A percentile compares a stretch with the other conserved stretches of the same genome.
Evolutionary conservation across 2,888 invertebrate genomes (phyloP).

Genomic region (Erynnis tages): DNA sequence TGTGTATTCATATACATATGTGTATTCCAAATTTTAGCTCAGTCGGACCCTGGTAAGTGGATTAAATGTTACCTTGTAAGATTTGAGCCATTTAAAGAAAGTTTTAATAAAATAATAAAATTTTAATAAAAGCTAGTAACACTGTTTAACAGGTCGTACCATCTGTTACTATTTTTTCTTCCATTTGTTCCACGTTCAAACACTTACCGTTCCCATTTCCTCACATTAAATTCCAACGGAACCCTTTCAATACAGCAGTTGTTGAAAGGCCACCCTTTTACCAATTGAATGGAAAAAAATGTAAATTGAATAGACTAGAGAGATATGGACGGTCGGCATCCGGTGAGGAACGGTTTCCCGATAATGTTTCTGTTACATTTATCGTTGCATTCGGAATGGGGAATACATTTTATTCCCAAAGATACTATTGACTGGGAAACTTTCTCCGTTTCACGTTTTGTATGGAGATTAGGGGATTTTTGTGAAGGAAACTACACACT

Average conservation of each 20-base stretch:
- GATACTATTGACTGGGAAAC: neutral
- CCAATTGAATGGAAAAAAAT: slow-evolving; percentile 44
- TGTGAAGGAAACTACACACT: too few relatives aligned
- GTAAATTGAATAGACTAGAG: slow-evolving; percentile 41
- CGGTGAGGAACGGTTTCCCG: slow-evolving; percentile 2
- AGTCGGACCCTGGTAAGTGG: too few relatives aligned
- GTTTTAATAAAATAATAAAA: too few relatives aligned
- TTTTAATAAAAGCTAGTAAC: too few relatives aligned
- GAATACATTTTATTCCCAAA: slow-evolving; percentile 4
- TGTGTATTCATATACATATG: too few relatives aligned
- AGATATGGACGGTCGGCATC: slow-evolving; percentile 36
- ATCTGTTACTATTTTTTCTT: neutral
- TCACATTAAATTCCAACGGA: slow-evolving; percentile 9
- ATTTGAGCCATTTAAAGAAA: too few relatives aligned
- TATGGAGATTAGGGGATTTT: too few relatives aligned
- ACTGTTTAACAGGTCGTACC: too few relatives aligned
- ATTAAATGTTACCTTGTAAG: too few relatives aligned
- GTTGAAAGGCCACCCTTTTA: too few relatives aligned
- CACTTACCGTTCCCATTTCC: slow-evolving; percentile 10
- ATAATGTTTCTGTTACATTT: slow-evolving; percentile 23
- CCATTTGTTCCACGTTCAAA: neutral
- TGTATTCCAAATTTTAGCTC: too few relatives aligned
- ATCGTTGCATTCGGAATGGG: slow-evolving; percentile 18
- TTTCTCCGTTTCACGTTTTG: neutral
- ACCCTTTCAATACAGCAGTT: too few relatives aligned